Evolutionary conservation across 2,113 vertebrate species (phyloP).

Genomic region (Ploceus nigricollis): DNA sequence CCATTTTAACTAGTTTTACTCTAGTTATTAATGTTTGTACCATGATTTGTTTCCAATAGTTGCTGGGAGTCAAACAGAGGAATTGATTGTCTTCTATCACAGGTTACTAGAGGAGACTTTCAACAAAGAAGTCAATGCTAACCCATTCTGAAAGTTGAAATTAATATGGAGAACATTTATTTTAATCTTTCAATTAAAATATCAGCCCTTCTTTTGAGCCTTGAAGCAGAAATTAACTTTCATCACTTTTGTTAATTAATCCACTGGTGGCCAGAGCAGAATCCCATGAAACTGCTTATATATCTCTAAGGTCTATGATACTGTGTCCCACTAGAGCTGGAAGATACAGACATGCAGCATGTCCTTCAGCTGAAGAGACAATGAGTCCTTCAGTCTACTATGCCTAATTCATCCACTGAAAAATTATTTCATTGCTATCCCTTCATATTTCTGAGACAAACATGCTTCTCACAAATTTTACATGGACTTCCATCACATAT

Average conservation of each 20-base stretch:
- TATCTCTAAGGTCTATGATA: neutral
- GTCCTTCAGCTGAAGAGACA: neutral
- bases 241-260: neutral
- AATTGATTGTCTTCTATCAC: neutral
- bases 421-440: neutral
- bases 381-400: neutral
- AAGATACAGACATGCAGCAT: neutral
- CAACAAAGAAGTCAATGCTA: neutral
- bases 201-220: neutral
- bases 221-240: neutral
- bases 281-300: neutral
- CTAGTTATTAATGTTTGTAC: neutral
- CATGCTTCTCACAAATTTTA: neutral
- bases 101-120: neutral
- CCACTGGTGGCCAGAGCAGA: neutral
- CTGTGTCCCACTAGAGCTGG: neutral
- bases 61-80: neutral
- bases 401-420: neutral
- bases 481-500: neutral
- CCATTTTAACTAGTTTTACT: neutral
- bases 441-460: neutral
- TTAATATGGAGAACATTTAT: neutral
- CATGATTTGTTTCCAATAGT: neutral
- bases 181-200: neutral
- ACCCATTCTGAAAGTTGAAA: neutral